Percentiles rank a stretch among this genome's conserved stretches.
Conservation (phyloP, 2,797 vertebrate species). For the Typhlichthys eigenmanni region DNA sequence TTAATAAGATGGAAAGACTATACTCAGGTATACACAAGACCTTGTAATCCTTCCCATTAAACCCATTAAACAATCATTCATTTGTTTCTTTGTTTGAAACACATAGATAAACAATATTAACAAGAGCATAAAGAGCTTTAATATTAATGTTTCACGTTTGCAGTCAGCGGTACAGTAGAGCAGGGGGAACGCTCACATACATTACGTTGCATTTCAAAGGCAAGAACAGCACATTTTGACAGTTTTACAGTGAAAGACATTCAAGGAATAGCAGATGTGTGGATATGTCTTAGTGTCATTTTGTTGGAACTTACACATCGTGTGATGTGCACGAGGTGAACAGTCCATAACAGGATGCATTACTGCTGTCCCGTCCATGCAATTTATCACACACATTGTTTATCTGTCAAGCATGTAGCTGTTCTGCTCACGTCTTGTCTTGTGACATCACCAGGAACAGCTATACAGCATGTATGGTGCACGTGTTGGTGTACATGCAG, state of each 20-base stretch:
- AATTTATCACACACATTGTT: background rate
- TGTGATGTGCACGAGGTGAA: background rate
- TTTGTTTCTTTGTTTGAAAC: background rate
- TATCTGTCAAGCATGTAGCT: constrained; percentile 2
- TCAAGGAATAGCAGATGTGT: background rate
- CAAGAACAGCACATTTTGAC: constrained; percentile 14
- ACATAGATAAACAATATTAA: background rate
- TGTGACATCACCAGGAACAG: constrained; percentile 4
- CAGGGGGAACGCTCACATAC: background rate
- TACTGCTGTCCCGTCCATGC: background rate
- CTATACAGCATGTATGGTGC: constrained; percentile 12
- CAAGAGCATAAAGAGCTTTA: background rate
- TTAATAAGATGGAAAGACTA: constrained; percentile 9
- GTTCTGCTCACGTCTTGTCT: constrained; percentile 4
- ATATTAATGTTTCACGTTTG: background rate
- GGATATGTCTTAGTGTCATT: background rate
- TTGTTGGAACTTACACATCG: background rate
- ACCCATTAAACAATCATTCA: constrained; percentile 4
- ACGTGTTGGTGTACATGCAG: constrained; percentile 23
- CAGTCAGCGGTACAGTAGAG: too few species aligned
- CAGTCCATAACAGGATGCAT: background rate
- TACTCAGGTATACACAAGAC: constrained; percentile 29
- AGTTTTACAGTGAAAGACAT: background rate
- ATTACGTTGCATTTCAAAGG: constrained; percentile 13
- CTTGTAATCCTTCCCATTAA: background rate